Evolutionary conservation across 2,113 vertebrate species (phyloP), one percentile per base, ranked within the genome.

Genomic region (Oxyura jamaicensis): DNA sequence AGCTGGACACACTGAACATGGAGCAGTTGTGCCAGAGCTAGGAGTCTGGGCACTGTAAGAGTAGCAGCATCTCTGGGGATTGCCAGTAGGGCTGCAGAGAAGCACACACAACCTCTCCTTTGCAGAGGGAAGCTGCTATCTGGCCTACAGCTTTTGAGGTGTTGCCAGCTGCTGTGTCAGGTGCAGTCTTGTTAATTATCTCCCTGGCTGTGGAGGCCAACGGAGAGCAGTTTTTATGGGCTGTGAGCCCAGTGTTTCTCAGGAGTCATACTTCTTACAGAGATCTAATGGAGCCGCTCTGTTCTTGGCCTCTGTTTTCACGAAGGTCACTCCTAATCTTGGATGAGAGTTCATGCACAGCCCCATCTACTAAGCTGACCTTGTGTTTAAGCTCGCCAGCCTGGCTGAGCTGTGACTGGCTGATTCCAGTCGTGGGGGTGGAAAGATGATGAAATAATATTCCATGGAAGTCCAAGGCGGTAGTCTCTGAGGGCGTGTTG

Each of bases 41-140:
- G 0, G 55, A 44, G 28, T 13, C 28, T 67, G 16, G n/a, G 26
- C 15, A 22, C 36, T 3, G 1, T 3, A 28, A 56, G 44, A 67
- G 83, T 50, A 74, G 50, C 63, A 71, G 72, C 68, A 35, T 55
- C n/a, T 81, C 56, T 65, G 77, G 91, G 31, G 58, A 23, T 17
- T 79, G 63, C 58, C 2, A 3, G 42, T 52, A 48, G 82, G 59
- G 46, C 53, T 80, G 36, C 48, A 71, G 52, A 35, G 60, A 33
- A 90, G 69, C 31, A 5, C 42, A 17, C 10, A 29, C 35, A 86
- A 20, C 28, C 69, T 50, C 48, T 65, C 3, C 0, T 55, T 73
- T 90, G 79, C 44, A 41, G 69, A 73, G 74, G 59, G 63, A 55
- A 46, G 50, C 55, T 88, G 81, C 26, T 8, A 5, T 21, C 25